Percentiles rank a stretch among this genome's conserved stretches.
Conservation (phyloP, 2,113 vertebrate species). For the Lophius piscatorius region DNA sequence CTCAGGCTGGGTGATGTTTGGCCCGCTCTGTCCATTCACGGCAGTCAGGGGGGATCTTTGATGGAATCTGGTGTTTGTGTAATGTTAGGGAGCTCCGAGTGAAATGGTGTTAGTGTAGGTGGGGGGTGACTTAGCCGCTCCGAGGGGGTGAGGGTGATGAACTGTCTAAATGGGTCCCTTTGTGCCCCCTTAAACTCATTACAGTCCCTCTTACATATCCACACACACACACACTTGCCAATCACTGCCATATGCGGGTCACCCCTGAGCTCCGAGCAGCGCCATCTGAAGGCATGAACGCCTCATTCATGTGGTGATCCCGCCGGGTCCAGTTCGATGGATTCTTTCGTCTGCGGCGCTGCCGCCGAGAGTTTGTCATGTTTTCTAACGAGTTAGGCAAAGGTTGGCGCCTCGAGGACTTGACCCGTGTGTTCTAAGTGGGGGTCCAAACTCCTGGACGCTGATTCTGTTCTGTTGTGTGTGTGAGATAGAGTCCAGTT, state of each 20-base stretch:
- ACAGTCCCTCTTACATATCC: constrained; percentile 27
- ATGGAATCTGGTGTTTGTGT: constrained; percentile 77
- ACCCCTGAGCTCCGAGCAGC: constrained; percentile 37
- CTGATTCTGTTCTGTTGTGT: not conserved
- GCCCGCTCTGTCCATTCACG: constrained; percentile 73
- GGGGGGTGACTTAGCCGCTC: not conserved
- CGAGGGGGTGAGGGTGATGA: constrained; percentile 53
- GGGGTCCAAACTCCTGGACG: not conserved
- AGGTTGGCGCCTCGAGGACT: not conserved
- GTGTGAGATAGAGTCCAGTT: too few relatives aligned
- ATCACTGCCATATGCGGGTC: constrained; percentile 72
- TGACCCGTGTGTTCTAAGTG: not conserved
- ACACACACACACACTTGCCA: constrained; percentile 46
- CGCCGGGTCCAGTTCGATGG: not conserved
- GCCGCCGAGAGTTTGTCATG: constrained; percentile 10
- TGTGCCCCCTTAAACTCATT: constrained; percentile 64
- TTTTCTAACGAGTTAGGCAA: not conserved
- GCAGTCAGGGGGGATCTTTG: constrained; percentile 45
- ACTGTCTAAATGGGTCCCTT: constrained; percentile 73
- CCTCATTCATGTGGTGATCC: constrained; percentile 40
- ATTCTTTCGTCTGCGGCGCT: not conserved
- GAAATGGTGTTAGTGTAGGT: constrained; percentile 41
- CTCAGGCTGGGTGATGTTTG: constrained; percentile 63
- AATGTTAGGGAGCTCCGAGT: constrained; percentile 54
- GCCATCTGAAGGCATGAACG: constrained; percentile 39